A percentile compares a stretch with the other conserved stretches of the same genome.
Conservation (phyloP, 2,113 vertebrate genomes). For the Pachypanchax playfairii region DNA sequence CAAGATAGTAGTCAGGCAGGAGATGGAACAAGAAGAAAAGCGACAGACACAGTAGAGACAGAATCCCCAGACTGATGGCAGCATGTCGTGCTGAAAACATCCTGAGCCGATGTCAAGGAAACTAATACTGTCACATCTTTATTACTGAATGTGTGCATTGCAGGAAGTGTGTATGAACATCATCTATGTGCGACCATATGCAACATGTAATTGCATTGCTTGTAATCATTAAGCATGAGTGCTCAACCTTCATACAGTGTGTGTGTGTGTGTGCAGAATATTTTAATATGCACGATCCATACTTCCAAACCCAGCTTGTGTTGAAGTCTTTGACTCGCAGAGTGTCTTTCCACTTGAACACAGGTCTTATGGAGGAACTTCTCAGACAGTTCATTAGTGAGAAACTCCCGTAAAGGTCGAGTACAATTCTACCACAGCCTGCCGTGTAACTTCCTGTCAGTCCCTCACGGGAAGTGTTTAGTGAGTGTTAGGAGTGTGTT, state of each 20-base stretch:
- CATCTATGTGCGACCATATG: slow-evolving; percentile 33
- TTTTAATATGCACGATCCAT: background rate
- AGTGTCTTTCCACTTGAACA: background rate
- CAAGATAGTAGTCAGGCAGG: slow-evolving; percentile 7
- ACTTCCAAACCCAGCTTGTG: slow-evolving; percentile 1
- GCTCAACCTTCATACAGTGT: background rate
- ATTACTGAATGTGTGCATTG: slow-evolving; percentile 48
- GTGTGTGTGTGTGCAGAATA: background rate
- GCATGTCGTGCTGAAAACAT: slow-evolving; percentile 13
- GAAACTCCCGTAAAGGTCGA: slow-evolving; percentile 11
- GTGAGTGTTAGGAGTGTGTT: background rate
- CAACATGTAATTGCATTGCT: slow-evolving; percentile 8
- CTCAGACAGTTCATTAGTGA: slow-evolving; percentile 16
- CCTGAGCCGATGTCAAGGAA: slow-evolving; percentile 35
- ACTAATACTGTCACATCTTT: slow-evolving; percentile 21
- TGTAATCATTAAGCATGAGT: slow-evolving; percentile 36
- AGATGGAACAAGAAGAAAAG: slow-evolving; percentile 30
- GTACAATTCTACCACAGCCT: slow-evolving; percentile 7
- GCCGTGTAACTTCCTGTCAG: background rate
- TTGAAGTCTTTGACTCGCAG: background rate
- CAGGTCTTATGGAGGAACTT: slow-evolving; percentile 5
- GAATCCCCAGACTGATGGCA: background rate
- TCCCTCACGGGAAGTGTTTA: background rate
- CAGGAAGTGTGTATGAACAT: slow-evolving; percentile 31
- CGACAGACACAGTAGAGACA: too few species aligned